Percentiles rank a stretch among this genome's conserved stretches.
These are phyloP conservation scores for Campylomormyrus numenius DNA, from an alignment of 2,113 vertebrate genomes.

Conservation along the genomic window DNA sequence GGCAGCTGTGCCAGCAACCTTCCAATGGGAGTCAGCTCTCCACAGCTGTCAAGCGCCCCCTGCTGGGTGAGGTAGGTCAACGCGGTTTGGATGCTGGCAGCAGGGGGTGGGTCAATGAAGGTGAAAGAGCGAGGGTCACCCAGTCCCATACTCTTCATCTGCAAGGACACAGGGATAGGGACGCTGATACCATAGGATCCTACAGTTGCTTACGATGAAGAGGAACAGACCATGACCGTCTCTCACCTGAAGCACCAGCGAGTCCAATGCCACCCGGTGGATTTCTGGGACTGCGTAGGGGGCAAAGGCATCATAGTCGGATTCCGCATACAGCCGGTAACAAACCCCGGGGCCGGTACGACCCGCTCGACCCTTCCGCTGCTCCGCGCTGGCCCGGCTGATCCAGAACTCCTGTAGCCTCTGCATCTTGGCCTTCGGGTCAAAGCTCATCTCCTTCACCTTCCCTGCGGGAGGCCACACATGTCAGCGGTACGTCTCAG, in stretches of 20 bases:
- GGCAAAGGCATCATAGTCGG: constrained; percentile 76
- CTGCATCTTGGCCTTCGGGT: constrained; percentile 82
- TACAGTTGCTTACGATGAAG: not conserved
- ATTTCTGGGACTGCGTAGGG: constrained; percentile 84
- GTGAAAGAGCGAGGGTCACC: constrained; percentile 79
- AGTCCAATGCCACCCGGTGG: constrained; percentile 76
- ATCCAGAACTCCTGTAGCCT: constrained; percentile 95
- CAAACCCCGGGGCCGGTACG: constrained; percentile 83
- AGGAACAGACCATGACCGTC: not conserved
- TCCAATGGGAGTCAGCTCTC: constrained; percentile 75
- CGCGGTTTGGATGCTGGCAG: constrained; percentile 76
- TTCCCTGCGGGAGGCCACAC: constrained; percentile 62
- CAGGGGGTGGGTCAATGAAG: constrained; percentile 80
- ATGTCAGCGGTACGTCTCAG: not conserved
- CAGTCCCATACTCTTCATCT: constrained; percentile 89
- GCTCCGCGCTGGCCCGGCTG: constrained; percentile 85
- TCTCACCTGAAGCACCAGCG: constrained; percentile 76
- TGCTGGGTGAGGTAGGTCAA: constrained; percentile 76
- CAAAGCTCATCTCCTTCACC: constrained; percentile 92
- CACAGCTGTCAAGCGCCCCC: constrained; percentile 67
- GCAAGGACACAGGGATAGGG: constrained; percentile 5
- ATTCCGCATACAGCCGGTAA: constrained; percentile 80
- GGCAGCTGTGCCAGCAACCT: constrained; percentile 77
- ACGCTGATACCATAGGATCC: not conserved
- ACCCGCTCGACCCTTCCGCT: constrained; percentile 84